Evolutionary conservation across 2,888 invertebrate species (phyloP).

Genomic region (Hecatera dysodea): DNA sequence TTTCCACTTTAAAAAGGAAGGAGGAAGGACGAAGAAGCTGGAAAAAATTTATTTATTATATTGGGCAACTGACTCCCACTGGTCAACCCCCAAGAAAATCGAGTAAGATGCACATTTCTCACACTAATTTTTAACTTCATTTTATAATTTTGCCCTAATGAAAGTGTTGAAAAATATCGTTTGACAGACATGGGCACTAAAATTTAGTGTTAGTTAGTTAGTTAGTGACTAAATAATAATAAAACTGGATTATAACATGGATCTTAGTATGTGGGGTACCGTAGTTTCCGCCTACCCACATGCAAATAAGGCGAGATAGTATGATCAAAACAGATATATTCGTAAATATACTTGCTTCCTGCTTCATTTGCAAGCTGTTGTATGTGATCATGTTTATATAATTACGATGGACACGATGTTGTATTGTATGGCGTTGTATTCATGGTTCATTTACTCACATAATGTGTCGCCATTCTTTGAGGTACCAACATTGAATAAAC

Average conservation of each 20-base stretch:
- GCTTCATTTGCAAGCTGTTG: slow-evolving; percentile 14
- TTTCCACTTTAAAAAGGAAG: too few species aligned
- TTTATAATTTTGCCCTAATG: too few species aligned
- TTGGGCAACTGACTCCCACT: too few species aligned
- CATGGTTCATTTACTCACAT: slow-evolving; percentile 44
- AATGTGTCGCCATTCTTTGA: slow-evolving; percentile 24
- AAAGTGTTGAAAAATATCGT: too few species aligned
- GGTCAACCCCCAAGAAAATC: too few species aligned
- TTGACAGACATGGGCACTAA: too few species aligned
- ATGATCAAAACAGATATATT: slow-evolving; percentile 7
- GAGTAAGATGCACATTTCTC: too few species aligned
- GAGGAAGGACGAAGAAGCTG: too few species aligned
- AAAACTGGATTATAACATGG: not conserved
- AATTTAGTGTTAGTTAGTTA: too few species aligned
- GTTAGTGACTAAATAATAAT: too few species aligned
- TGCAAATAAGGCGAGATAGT: not conserved
- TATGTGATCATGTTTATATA: slow-evolving; percentile 26
- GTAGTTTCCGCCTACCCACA: not conserved
- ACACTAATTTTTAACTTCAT: too few species aligned
- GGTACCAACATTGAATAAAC: not conserved
- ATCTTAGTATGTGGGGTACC: not conserved
- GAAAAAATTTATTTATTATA: too few species aligned
- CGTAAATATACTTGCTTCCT: slow-evolving; percentile 4
- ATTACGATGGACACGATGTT: slow-evolving; percentile 29
- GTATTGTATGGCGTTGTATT: slow-evolving; percentile 21